A percentile compares a stretch with the other conserved stretches of the same genome.
phyloP scores from a whole-genome alignment of 1,140 invertebrate species.

The Atopsyche davidsoni region DNA sequence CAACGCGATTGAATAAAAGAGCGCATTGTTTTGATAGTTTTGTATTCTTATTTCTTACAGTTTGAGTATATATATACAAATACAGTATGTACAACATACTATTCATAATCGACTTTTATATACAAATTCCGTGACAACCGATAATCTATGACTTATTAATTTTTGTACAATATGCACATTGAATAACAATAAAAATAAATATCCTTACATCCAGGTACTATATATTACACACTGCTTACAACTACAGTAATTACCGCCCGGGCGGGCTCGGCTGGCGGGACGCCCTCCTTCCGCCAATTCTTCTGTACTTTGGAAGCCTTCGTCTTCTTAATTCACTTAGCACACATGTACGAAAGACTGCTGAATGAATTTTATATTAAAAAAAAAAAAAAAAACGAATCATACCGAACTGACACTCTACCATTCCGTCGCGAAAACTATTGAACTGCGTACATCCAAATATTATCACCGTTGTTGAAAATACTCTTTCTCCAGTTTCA shows the following conservation, averaged over 20 bases:
- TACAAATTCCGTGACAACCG: conserved; percentile 25
- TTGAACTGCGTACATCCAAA: too few relatives aligned
- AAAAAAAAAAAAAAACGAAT: too few relatives aligned
- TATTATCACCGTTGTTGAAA: too few relatives aligned
- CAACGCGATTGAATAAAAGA: conserved; percentile 12
- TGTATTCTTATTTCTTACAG: conserved; percentile 23
- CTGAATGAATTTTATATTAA: background rate
- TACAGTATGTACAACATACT: conserved; percentile 23
- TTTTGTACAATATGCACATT: conserved; percentile 30
- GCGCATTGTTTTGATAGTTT: conserved; percentile 14
- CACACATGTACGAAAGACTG: background rate
- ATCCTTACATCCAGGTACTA: conserved; percentile 30
- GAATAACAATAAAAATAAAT: conserved; percentile 30
- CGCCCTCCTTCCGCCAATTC: background rate
- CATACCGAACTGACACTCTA: too few relatives aligned
- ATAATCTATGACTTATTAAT: conserved; percentile 28
- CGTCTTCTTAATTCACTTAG: background rate
- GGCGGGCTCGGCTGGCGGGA: background rate
- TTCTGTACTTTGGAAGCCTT: conserved; percentile 3
- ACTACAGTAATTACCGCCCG: conserved; percentile 6
- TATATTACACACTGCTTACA: conserved; percentile 20
- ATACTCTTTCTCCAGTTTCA: too few relatives aligned
- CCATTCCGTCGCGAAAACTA: too few relatives aligned
- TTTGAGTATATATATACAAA: conserved; percentile 22
- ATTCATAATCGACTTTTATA: conserved; percentile 19